Evolutionary conservation across 2,797 vertebrate genomes (phyloP).

Genomic region (Pteropus rufus): DNA sequence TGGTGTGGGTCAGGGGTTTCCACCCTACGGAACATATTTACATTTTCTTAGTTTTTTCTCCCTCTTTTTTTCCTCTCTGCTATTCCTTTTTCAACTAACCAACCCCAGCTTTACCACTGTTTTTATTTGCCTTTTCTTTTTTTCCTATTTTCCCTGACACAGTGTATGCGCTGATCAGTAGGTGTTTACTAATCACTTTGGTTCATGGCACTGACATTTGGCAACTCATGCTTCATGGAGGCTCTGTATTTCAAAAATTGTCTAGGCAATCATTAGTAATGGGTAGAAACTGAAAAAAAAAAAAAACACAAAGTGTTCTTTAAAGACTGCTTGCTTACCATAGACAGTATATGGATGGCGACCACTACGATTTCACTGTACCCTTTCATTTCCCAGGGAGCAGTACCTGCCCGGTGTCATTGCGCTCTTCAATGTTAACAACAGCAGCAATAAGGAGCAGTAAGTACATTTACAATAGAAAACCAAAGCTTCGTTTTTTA

Average conservation of each 20-base stretch:
- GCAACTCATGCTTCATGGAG: background rate
- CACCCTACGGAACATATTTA: background rate
- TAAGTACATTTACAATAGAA: slow-evolving; percentile 81
- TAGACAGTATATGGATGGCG: background rate
- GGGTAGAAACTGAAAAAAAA: background rate
- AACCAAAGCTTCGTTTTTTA: background rate
- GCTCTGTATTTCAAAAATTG: background rate
- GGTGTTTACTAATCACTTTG: background rate
- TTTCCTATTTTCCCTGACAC: background rate
- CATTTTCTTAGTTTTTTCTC: background rate
- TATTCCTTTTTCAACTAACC: background rate
- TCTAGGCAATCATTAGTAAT: background rate
- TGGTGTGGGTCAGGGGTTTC: background rate
- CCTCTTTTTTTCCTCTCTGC: background rate
- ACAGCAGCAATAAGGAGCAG: slow-evolving; percentile 94
- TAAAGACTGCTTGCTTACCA: background rate
- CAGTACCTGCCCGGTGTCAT: slow-evolving; percentile 71
- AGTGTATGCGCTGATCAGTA: background rate
- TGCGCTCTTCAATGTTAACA: slow-evolving; percentile 88
- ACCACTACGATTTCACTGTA: background rate
- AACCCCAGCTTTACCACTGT: background rate
- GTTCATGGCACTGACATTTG: background rate
- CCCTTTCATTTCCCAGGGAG: slow-evolving; percentile 79
- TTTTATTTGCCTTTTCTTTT: background rate
- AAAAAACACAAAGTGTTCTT: background rate